Evolutionary conservation across 2,888 invertebrate genomes (phyloP).

Genomic region (Lacanobia wlatinum): DNA sequence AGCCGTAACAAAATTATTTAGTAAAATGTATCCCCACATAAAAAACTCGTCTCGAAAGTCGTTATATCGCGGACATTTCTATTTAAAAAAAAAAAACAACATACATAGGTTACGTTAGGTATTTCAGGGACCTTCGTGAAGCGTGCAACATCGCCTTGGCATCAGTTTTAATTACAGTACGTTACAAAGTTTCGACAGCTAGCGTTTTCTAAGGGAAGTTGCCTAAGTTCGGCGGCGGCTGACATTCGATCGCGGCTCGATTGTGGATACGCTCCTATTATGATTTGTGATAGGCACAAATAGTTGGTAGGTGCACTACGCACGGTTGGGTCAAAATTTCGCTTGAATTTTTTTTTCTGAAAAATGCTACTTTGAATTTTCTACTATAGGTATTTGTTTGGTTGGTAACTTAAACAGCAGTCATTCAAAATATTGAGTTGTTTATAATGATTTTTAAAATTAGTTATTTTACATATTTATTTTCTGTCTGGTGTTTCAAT

Average conservation of each 20-base stretch:
- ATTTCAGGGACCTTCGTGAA: constrained; percentile 36
- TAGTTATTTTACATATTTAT: no score
- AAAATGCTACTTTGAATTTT: no score
- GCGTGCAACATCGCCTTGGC: constrained; percentile 59
- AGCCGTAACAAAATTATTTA: no score
- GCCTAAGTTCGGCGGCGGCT: constrained; percentile 56
- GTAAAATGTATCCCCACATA: no score
- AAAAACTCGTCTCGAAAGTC: neutral
- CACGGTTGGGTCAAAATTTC: neutral
- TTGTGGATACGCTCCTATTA: constrained; percentile 62
- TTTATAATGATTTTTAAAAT: no score
- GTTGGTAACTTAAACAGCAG: no score
- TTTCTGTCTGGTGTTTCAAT: no score
- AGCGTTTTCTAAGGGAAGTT: constrained; percentile 73
- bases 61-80: neutral
- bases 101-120: constrained; percentile 24
- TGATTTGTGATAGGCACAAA: constrained; percentile 24
- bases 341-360: neutral
- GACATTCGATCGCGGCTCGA: constrained; percentile 56
- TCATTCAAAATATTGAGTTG: no score
- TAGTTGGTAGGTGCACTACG: neutral
- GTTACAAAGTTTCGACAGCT: constrained; percentile 58
- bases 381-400: no score
- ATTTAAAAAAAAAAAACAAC: neutral
- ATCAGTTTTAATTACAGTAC: constrained; percentile 50